A percentile compares a stretch with the other conserved stretches of the same genome.
Evolutionary conservation across 1,140 invertebrate species (phyloP).

Genomic region (Thaumetopoea pityocampa): DNA sequence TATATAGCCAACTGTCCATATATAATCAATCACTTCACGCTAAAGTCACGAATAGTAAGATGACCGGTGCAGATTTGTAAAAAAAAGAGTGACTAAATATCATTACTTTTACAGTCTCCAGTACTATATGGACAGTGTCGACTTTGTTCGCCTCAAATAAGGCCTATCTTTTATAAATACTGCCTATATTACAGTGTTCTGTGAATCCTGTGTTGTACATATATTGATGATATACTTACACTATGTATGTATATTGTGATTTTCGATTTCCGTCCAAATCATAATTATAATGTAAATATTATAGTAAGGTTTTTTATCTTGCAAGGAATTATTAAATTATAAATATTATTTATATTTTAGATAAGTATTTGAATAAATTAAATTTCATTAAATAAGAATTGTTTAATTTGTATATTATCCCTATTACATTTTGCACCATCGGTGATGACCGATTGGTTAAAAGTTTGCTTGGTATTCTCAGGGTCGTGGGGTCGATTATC

Average conservation of each 20-base stretch:
- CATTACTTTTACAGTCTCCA: no score
- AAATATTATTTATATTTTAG: conserved; percentile 56
- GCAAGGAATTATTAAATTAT: conserved; percentile 60
- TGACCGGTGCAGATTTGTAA: no score
- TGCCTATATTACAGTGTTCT: conserved; percentile 33
- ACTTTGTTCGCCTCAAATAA: no score
- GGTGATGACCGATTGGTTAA: no score
- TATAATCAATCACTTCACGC: no score
- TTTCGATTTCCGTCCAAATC: conserved; percentile 51
- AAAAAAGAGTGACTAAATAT: no score
- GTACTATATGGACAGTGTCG: no score
- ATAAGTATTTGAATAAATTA: conserved; percentile 23
- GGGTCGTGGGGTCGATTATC: no score
- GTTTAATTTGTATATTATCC: conserved; percentile 6
- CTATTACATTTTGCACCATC: background rate
- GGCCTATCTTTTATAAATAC: no score
- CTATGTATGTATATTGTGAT: conserved; percentile 63
- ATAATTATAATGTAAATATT: conserved; percentile 25
- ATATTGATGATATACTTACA: conserved; percentile 49
- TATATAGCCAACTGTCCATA: no score
- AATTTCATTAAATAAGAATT: conserved; percentile 18
- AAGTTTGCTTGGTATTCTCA: no score
- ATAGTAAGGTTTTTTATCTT: conserved; percentile 1
- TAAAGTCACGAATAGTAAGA: no score
- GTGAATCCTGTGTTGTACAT: conserved; percentile 28